These are phyloP conservation scores for Oryzias javanicus DNA, from an alignment of 2,113 vertebrate species.

Conservation along the genomic window DNA sequence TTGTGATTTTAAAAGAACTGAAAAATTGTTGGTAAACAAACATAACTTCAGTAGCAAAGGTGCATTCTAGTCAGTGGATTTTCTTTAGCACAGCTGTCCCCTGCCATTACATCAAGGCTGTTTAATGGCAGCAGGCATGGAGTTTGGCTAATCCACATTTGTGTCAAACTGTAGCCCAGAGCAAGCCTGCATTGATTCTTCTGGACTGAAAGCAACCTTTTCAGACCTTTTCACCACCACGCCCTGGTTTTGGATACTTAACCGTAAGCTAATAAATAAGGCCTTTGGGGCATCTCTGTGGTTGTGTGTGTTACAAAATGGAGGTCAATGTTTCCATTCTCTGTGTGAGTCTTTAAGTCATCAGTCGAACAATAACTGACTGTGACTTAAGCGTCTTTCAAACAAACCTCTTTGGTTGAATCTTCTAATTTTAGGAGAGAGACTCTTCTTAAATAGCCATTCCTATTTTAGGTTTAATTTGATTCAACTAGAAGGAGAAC, in stretches of 20 bases:
- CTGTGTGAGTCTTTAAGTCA: constrained; percentile 17
- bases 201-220: constrained; percentile 27
- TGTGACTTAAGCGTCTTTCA: constrained; percentile 47
- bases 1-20: no score
- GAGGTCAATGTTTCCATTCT: constrained; percentile 55
- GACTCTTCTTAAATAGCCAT: neutral
- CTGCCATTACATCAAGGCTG: neutral
- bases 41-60: no score
- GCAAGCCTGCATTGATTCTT: constrained; percentile 41
- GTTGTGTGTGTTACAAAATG: constrained; percentile 19
- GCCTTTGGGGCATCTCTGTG: neutral
- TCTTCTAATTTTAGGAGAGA: constrained; percentile 29
- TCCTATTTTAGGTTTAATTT: no score
- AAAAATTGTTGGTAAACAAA: no score
- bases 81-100: neutral
- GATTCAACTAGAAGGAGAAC: no score
- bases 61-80: neutral
- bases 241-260: constrained; percentile 10
- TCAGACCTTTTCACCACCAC: constrained; percentile 49
- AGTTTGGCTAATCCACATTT: constrained; percentile 30
- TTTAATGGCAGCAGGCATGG: constrained; percentile 21
- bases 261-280: neutral
- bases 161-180: constrained; percentile 50
- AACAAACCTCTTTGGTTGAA: constrained; percentile 45
- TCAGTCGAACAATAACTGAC: constrained; percentile 46